Conservation (phyloP, 1,140 invertebrate genomes). For the Solenopsis fugax region DNA sequence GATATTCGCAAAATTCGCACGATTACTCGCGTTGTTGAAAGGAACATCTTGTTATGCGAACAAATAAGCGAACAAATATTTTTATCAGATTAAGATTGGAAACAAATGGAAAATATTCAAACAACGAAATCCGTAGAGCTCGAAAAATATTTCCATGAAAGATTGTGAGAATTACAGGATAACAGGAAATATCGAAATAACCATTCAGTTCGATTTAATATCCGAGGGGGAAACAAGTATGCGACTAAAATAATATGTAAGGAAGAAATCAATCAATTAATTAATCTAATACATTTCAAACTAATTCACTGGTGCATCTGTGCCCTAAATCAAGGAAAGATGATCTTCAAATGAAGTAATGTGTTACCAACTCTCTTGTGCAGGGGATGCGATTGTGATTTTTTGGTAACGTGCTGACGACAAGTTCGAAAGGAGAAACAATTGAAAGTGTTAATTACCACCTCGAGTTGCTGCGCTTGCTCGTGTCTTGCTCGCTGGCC, state of each 20-base stretch:
- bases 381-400: constrained; percentile 16
- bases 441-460: constrained; percentile 80
- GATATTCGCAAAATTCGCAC: no score
- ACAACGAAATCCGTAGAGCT: no score
- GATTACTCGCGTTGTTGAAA: no score
- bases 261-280: background rate
- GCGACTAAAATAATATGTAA: background rate
- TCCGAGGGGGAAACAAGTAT: background rate
- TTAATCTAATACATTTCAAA: background rate
- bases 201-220: background rate
- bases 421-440: constrained; percentile 44
- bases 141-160: background rate
- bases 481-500: constrained; percentile 95
- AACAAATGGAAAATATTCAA: no score
- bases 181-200: background rate
- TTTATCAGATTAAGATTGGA: no score
- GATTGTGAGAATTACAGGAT: background rate
- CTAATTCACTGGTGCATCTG: background rate
- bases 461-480: constrained; percentile 97
- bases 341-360: background rate
- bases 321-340: background rate
- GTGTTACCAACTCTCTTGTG: constrained; percentile 54
- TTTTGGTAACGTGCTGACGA: constrained; percentile 49
- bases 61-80: no score
- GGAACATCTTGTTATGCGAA: no score